Base-by-base conservation (phyloP, 1,140 invertebrate genomes). In the Heliconius eleuchia region DNA sequence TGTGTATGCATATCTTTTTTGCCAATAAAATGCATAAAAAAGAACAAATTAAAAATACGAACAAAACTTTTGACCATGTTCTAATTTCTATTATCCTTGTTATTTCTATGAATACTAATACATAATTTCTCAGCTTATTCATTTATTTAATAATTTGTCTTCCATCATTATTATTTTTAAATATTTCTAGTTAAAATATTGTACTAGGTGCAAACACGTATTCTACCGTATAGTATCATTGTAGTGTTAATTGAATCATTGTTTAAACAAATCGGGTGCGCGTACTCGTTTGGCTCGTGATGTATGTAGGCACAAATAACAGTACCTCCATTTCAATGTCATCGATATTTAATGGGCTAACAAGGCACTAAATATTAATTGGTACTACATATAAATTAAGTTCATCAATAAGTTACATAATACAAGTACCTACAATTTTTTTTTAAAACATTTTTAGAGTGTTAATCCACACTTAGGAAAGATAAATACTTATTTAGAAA, bases 191-290 rank as follows among this genome's bases (percentile, higher is more conserved):
- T n/a, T 57, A 57, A n/a, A 57, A 8, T 57, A 1, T 66, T 23
- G 11, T 46, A 16, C 42, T 46, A 16, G 42, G 42, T 16, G 42
- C 42, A 13, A 46, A 13, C 42, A 46, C 13, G 42, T 46, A 46
- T 46, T 46, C 42, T 3, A 16, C 13, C 13, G 23, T 66, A 5
- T 66, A 9, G 55, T 57, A 57, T 9, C 90, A 88, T 87, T 90
- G 86, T 89, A 87, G 78, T 85, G 85, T 85, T 92, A 88, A 91
- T 92, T 88, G 86, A 82, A 85, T 80, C 86, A 90, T 89, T 89
- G 85, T 90, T 89, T 80, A 77, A 86, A 85, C 85, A 81, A 80
- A 85, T 84, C 85, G 79, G 74, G 76, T 77, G 78, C 84, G 76
- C 73, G 80, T 60, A 79, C 82, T 77, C 82, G 84, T 86, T 88